Evolutionary conservation across 1,140 invertebrate genomes (phyloP).

Genomic region (Ctenoplectra terminalis): DNA sequence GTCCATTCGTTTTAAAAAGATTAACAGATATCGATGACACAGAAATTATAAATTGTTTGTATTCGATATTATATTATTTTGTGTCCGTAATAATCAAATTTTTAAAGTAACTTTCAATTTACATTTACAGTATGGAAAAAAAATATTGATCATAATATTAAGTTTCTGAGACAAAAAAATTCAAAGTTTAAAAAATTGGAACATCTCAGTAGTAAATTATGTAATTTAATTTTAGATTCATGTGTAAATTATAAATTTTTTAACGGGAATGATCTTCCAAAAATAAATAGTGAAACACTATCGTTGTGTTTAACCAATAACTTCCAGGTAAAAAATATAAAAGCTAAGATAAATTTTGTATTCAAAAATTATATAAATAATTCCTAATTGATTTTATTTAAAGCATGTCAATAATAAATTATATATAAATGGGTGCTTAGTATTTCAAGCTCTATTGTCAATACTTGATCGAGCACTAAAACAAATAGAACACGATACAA

Average conservation of each 20-base stretch:
- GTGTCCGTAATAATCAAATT: background rate
- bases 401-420: conserved; percentile 28
- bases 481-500: background rate
- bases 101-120: conserved; percentile 5
- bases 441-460: conserved; percentile 29
- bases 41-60: conserved; percentile 69
- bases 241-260: conserved; percentile 53
- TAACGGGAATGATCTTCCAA: conserved; percentile 59
- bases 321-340: conserved; percentile 59
- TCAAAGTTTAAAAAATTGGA: conserved; percentile 51
- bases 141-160: conserved; percentile 43
- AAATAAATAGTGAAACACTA: conserved; percentile 44
- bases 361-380: background rate
- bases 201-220: conserved; percentile 47
- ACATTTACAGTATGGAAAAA: conserved; percentile 71
- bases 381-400: conserved; percentile 2
- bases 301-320: conserved; percentile 44
- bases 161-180: conserved; percentile 43
- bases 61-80: conserved; percentile 5
- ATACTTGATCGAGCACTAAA: background rate
- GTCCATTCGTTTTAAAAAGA: conserved; percentile 54
- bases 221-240: conserved; percentile 57
- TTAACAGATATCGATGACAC: conserved; percentile 65
- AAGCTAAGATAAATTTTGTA: background rate
- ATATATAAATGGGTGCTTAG: conserved; percentile 21